Percentiles rank a stretch among this genome's conserved stretches.
phyloP scores from a whole-genome alignment of 2,797 vertebrate genomes.

The Pitangus sulphuratus region DNA sequence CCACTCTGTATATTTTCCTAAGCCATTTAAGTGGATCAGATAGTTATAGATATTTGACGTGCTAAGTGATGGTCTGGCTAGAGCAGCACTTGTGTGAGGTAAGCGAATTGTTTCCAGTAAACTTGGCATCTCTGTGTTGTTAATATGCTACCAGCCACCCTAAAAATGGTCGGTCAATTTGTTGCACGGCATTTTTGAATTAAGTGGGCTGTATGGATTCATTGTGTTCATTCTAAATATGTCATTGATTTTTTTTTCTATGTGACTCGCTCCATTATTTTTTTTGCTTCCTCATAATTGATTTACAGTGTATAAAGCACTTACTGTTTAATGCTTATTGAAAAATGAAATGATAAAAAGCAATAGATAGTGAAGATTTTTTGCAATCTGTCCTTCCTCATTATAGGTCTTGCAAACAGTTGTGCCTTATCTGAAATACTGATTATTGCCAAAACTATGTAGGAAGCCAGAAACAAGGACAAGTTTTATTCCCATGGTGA shows the following conservation, averaged over 20 bases:
- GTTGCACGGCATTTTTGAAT: constrained; percentile 23
- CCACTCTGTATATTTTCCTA: not conserved
- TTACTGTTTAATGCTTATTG: not conserved
- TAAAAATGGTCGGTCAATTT: constrained; percentile 54
- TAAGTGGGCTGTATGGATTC: constrained; percentile 51
- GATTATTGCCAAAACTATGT: not conserved
- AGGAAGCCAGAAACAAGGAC: not conserved
- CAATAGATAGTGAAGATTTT: not conserved
- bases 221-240: constrained; percentile 39
- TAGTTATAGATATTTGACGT: constrained; percentile 35
- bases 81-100: constrained; percentile 1
- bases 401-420: not conserved
- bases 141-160: constrained; percentile 18
- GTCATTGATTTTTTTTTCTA: not conserved
- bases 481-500: not conserved
- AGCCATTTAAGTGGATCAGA: constrained; percentile 19
- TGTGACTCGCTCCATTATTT: not conserved
- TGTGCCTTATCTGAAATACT: not conserved
- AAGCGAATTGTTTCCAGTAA: constrained; percentile 74
- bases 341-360: not conserved
- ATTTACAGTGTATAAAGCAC: constrained; percentile 15
- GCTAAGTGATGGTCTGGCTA: constrained; percentile 44
- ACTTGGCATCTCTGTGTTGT: constrained; percentile 10
- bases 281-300: constrained; percentile 5
- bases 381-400: not conserved